These are phyloP conservation scores for Paguma larvata DNA, from an alignment of 2,797 vertebrate genomes.

Conservation along the genomic window DNA sequence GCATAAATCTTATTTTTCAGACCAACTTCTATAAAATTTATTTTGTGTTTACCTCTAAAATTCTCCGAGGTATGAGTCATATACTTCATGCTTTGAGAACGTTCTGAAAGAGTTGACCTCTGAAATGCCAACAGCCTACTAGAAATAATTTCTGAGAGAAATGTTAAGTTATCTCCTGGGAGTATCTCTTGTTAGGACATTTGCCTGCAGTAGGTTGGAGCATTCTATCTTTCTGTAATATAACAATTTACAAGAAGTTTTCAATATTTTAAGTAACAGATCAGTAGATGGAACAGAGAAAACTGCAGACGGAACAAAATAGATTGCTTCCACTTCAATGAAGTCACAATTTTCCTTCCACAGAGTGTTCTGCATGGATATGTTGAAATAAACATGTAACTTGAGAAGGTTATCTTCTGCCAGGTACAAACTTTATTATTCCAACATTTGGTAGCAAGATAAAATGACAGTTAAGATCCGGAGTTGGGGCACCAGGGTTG, in stretches of 20 bases:
- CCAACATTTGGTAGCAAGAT: background rate
- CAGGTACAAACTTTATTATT: background rate
- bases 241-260: background rate
- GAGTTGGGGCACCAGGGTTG: background rate
- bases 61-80: background rate
- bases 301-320: background rate
- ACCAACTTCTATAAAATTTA: background rate
- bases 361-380: background rate
- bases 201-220: background rate
- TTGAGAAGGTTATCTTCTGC: background rate
- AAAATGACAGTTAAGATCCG: background rate
- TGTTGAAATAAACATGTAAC: background rate
- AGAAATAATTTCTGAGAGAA: constrained; percentile 2
- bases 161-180: background rate
- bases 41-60: background rate
- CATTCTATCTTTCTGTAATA: background rate
- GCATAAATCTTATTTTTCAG: background rate
- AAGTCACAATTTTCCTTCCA: background rate
- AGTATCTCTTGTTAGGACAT: background rate
- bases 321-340: background rate
- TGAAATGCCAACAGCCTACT: background rate
- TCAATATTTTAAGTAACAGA: background rate
- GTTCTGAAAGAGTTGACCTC: background rate
- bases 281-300: background rate
- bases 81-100: background rate